Percentiles rank a stretch among this genome's conserved stretches.
Conservation (phyloP, 2,113 vertebrate species). For the Gymnarchus niloticus region DNA sequence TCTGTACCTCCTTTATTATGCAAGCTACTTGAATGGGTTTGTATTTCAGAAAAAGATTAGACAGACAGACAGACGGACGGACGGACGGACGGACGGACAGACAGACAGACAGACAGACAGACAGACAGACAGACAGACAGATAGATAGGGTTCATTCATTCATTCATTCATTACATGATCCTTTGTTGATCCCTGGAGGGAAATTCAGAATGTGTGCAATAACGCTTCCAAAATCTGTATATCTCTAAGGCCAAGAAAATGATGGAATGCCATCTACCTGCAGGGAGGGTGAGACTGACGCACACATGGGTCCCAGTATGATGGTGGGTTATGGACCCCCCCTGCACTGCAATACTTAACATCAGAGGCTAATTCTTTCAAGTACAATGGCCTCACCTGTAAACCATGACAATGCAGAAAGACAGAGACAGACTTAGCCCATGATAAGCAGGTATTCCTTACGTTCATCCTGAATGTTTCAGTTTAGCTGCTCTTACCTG, state of each 20-base stretch:
- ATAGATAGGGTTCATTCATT: too few relatives aligned
- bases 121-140: too few relatives aligned
- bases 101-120: too few relatives aligned
- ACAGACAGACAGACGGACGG: too few relatives aligned
- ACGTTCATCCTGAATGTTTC: not conserved
- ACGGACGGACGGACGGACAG: too few relatives aligned
- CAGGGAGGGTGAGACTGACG: not conserved
- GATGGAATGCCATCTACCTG: constrained; percentile 3
- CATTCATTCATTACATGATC: too few relatives aligned
- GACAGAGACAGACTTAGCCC: not conserved
- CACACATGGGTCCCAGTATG: constrained; percentile 10
- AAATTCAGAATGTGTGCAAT: too few relatives aligned
- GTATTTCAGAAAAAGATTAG: too few relatives aligned
- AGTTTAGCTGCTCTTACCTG: constrained; percentile 36
- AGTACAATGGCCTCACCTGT: constrained; percentile 35
- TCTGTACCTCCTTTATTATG: not conserved
- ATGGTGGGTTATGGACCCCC: constrained; percentile 29
- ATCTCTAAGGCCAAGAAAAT: not conserved
- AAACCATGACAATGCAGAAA: constrained; percentile 14
- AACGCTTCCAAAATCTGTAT: not conserved
- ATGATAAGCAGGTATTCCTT: not conserved
- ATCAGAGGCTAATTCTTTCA: constrained; percentile 35
- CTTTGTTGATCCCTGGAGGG: too few relatives aligned
- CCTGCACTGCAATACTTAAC: constrained; percentile 47
- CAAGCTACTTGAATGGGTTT: not conserved